Conservation (phyloP, 92 coral and sea anemone genomes). For the Phenganax stokvisi region DNA sequence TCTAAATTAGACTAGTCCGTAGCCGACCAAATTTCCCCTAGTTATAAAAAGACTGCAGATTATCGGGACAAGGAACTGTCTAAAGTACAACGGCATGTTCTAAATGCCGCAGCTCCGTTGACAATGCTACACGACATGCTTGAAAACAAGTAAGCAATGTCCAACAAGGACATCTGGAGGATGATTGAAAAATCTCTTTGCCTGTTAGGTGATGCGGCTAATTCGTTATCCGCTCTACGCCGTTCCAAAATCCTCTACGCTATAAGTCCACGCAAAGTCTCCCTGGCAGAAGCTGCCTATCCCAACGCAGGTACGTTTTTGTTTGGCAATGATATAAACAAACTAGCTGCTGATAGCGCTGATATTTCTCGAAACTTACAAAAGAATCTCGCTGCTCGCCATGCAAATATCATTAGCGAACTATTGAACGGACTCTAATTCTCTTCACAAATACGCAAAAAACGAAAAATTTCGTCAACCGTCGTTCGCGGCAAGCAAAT, state of each 20-base stretch:
- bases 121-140: background rate
- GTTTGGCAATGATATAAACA: too few relatives aligned
- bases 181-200: background rate
- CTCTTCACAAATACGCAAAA: too few relatives aligned
- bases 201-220: background rate
- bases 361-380: background rate
- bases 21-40: too few relatives aligned
- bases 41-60: background rate
- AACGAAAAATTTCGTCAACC: too few relatives aligned
- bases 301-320: background rate
- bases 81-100: background rate
- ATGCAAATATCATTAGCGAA: background rate
- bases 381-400: slow-evolving; percentile 21
- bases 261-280: background rate
- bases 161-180: background rate
- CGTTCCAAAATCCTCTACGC: background rate
- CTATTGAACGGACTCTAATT: too few relatives aligned
- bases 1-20: too few relatives aligned
- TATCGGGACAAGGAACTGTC: background rate
- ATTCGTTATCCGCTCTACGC: slow-evolving; percentile 6
- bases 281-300: too few relatives aligned
- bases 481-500: too few relatives aligned
- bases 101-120: background rate
- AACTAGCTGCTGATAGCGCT: too few relatives aligned
- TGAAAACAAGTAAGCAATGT: background rate